These are phyloP conservation scores for Hipposideros armiger DNA, from an alignment of 2,113 vertebrate genomes.

Conservation along the genomic window DNA sequence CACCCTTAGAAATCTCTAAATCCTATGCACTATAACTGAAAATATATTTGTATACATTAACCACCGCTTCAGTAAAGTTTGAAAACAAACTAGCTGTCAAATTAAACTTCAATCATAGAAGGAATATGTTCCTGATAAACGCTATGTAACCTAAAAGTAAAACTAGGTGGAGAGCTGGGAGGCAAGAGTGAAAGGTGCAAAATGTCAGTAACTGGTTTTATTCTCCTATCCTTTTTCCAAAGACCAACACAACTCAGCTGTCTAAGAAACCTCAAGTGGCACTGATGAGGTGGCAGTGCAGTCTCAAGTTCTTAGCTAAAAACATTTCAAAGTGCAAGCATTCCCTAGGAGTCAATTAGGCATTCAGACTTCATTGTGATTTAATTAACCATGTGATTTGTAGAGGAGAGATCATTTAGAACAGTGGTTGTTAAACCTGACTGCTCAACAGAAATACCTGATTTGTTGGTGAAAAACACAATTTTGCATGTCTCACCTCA, in stretches of 20 bases:
- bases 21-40: background rate
- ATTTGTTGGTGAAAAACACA: conserved; percentile 16
- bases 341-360: background rate
- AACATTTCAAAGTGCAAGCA: conserved; percentile 26
- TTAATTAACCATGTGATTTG: conserved; percentile 14
- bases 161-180: background rate
- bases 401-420: background rate
- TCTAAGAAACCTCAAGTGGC: background rate
- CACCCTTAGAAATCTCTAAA: conserved; percentile 35
- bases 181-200: background rate
- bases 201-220: background rate
- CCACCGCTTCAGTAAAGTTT: background rate
- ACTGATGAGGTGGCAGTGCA: background rate
- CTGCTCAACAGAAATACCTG: background rate
- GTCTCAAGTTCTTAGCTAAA: background rate
- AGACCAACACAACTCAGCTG: background rate
- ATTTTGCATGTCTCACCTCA: background rate
- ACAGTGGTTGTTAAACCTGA: background rate
- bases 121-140: background rate
- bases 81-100: conserved; percentile 22
- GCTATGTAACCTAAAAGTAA: background rate
- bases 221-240: background rate
- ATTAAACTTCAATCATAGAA: conserved; percentile 2
- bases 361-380: background rate
- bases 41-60: conserved; percentile 2